Evolutionary conservation across 2,888 invertebrate genomes (phyloP), one percentile per base, ranked within the genome.

Genomic region (Caradrina kadenii): DNA sequence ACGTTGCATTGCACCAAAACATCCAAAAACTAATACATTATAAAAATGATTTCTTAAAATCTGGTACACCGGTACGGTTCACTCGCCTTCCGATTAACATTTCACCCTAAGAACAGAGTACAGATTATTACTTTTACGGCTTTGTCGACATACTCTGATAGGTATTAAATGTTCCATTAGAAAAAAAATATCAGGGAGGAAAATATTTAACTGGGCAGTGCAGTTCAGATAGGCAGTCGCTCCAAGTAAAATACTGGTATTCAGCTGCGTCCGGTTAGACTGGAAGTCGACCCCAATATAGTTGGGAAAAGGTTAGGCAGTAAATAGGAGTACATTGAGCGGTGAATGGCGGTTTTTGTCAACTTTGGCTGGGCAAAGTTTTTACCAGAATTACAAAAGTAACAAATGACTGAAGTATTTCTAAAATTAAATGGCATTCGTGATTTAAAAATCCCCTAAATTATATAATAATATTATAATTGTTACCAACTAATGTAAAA

Each of bases 41-140:
- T 42, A 72, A 62, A 75, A 62, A 68, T 50, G 67, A 67, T 60
- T 48, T 52, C 75, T 76, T 83, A 80, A 39, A 39, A 19, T 73
- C 67, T 72, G 61, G 68, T 52, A 79, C 56, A 70, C 71, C 48
- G 65, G 61, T 56, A 50, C 59, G 26, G 56, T 55, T 63, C 60
- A 39, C 63, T 52, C 63, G 55, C 13, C 69, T 62, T 76, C 48
- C 60, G 21, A 11, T 13, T 15, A 21, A 49, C 1, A 75, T 45
- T 73, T 73, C 76, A 69, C 11, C 73, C 69, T 73, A 73, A 49
- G 73, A 62, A 76, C 61, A 73, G 69, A 73, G n/a, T 60, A n/a
- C 6, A 45, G 5, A 45, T 45, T 39, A 19, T 45, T 8, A 49
- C 19, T 73, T 73, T 35, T 26, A 17, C 35, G 10, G 2, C 15